Base-by-base conservation (phyloP, 2,888 invertebrate genomes). In the Coleophora deauratella region DNA sequence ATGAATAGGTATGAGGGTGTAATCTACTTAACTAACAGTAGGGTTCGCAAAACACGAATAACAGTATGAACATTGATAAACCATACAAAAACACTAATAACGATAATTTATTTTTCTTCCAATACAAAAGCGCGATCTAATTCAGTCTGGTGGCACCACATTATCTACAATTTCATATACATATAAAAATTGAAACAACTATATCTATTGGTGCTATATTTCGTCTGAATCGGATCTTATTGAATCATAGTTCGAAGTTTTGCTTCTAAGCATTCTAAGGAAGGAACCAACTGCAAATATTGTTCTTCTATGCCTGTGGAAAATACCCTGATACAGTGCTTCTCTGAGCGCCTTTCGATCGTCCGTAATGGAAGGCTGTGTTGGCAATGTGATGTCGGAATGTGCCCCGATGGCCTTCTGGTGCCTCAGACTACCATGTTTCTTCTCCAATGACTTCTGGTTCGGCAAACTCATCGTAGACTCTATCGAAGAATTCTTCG, bases 221-320 rank as follows among this genome's bases (percentile, higher is more conserved):
- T 86, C 86, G 56, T 87, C 87, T 7, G 87, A 86, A 47, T 87
- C 87, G 27, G 86, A 89, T 54, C 91, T 88, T 73, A 92, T 92
- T 38, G 91, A 91, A 67, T 92, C 92, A 62, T 92, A 92, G 70
- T 92, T 92, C 45, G 91, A 91, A 60, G 91, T 91, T 70, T 91
- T 91, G 65, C 89, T 90, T 57, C 90, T 88, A 51, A 92, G 73
- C 92, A 92, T 92, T 51, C 92, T 87, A 44, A 92, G 79, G 67
- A 92, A 92, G 37, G 92, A 92, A 38, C 92, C 92, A 41, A 92
- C 88, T 7, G 92, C 92, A 66, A 92, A 92, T 55, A 92, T 92
- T 46, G 91, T 92, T 64, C 91, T 86, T 50, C 92, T 84, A 75
- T 92, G 92, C 53, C 91, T 89, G 81, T 92, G 91, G 71, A 92